Evolutionary conservation across 2,113 vertebrate genomes (phyloP).

Genomic region (Elgaria multicarinata): DNA sequence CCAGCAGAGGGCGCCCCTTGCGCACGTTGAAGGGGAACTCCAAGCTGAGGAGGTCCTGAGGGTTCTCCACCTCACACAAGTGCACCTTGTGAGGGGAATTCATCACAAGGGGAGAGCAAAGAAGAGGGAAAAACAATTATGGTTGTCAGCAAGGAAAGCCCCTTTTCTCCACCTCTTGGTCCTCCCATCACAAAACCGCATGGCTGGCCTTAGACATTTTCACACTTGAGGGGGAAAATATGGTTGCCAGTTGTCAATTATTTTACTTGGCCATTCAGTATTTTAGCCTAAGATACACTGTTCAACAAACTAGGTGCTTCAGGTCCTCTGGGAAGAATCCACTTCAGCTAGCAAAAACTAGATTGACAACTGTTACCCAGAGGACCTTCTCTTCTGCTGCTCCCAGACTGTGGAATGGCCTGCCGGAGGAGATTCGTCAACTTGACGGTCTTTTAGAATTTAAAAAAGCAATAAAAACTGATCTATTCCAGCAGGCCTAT

Average conservation of each 20-base stretch:
- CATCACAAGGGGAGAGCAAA: not conserved
- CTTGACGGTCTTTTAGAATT: no score
- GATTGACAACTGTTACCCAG: no score
- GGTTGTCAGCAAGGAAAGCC: not conserved
- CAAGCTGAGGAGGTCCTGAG: slow-evolving; percentile 85
- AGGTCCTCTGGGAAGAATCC: no score
- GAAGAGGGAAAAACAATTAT: not conserved
- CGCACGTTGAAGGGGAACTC: slow-evolving; percentile 88
- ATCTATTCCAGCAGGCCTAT: no score
- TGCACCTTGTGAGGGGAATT: slow-evolving; percentile 81
- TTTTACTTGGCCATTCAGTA: not conserved
- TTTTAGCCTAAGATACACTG: not conserved
- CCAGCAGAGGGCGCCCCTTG: slow-evolving; percentile 89
- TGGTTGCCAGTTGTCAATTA: not conserved
- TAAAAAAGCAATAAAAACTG: no score
- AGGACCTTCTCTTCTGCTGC: no score
- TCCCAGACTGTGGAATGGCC: no score
- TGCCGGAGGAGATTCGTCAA: no score
- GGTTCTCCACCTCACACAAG: slow-evolving; percentile 90
- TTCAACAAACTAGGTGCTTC: not conserved
- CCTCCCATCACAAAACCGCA: not conserved
- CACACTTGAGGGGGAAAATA: not conserved
- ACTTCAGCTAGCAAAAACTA: no score
- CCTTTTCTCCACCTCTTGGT: not conserved
- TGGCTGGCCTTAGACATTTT: not conserved